phyloP scores from a whole-genome alignment of 2,888 invertebrate genomes.

The Caenorhabditis plicata region DNA sequence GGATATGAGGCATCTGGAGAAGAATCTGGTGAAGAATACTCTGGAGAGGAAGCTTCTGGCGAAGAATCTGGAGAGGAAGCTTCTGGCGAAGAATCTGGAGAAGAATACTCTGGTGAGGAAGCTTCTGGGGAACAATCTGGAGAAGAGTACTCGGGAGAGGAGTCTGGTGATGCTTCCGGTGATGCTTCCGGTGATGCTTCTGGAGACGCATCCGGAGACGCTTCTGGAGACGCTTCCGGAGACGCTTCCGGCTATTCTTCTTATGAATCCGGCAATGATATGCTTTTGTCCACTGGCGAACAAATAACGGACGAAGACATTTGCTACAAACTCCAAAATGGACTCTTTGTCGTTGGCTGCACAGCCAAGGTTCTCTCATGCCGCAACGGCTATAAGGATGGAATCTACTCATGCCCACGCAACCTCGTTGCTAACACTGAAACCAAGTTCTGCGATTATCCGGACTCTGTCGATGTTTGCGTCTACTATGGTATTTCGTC shows the following conservation, averaged over 20 bases:
- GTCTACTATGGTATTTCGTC: constrained; percentile 4
- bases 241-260: background rate
- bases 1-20: constrained; percentile 15
- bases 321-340: constrained; percentile 8
- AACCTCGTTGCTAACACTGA: constrained; percentile 20
- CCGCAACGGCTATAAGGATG: constrained; percentile 8
- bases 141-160: constrained; percentile 1
- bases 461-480: constrained; percentile 17
- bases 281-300: constrained; percentile 8
- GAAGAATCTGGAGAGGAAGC: constrained; percentile 16
- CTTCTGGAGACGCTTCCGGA: constrained; percentile 3
- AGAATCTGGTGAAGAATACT: constrained; percentile 4
- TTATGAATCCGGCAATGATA: constrained; percentile 2
- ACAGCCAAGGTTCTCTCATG: constrained; percentile 17
- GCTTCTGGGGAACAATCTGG: constrained; percentile 15
- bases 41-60: constrained; percentile 9
- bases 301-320: background rate
- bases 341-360: constrained; percentile 18
- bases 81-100: constrained; percentile 14
- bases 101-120: constrained; percentile 5
- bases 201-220: constrained; percentile 5
- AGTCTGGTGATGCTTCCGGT: constrained; percentile 1
- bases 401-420: constrained; percentile 16
- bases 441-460: constrained; percentile 17
- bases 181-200: constrained; percentile 5